Evolutionary conservation across 2,113 vertebrate species (phyloP).

Genomic region (Phaetusa simplex): DNA sequence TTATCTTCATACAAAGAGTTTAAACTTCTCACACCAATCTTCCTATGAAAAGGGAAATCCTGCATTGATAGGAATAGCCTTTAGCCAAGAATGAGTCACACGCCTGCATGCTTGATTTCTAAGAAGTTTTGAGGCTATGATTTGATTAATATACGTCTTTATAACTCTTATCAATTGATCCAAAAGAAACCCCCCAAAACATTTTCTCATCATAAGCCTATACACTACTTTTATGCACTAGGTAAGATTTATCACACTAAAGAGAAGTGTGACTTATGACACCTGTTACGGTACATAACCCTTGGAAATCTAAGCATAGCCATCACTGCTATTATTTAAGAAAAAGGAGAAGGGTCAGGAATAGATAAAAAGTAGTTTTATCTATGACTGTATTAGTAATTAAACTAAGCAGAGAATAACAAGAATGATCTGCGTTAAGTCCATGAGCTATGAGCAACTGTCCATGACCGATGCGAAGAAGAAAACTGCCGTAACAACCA

Average conservation of each 20-base stretch:
- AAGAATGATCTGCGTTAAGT: not conserved
- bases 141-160: not conserved
- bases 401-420: not conserved
- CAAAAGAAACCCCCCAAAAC: not conserved
- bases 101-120: not conserved
- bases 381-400: not conserved
- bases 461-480: not conserved
- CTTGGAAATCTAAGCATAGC: not conserved
- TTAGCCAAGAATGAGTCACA: not conserved
- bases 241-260: not conserved
- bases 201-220: not conserved
- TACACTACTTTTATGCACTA: not conserved
- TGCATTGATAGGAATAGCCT: not conserved
- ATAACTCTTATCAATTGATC: not conserved
- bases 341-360: not conserved
- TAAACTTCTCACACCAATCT: not conserved
- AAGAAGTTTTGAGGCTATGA: not conserved
- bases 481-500: not conserved
- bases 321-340: not conserved
- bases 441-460: not conserved
- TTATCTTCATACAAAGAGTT: not conserved
- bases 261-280: not conserved
- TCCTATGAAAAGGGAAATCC: not conserved
- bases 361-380: not conserved
- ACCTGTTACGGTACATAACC: not conserved